Conservation (phyloP, 2,113 vertebrate species). For the Actenoides hombroni region DNA sequence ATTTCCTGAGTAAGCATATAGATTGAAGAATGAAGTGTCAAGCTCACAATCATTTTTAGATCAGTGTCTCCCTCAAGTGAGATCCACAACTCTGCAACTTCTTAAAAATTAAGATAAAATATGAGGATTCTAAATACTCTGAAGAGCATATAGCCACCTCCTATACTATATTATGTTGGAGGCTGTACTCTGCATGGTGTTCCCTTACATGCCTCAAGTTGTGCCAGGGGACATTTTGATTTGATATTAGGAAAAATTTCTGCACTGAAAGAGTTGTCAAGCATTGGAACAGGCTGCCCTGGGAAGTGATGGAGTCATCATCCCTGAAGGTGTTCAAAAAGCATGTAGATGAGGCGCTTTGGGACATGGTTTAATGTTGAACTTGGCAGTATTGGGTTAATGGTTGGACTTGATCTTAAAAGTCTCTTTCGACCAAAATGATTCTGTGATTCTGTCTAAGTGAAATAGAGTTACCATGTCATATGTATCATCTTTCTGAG, state of each 20-base stretch:
- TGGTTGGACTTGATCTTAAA: background rate
- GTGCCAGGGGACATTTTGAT: background rate
- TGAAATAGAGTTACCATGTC: background rate
- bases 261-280: background rate
- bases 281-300: background rate
- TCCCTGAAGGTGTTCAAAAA: background rate
- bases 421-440: background rate
- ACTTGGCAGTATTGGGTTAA: background rate
- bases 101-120: background rate
- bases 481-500: background rate
- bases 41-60: background rate
- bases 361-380: background rate
- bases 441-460: background rate
- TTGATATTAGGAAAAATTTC: background rate
- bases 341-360: background rate
- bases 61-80: background rate
- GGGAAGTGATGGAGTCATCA: background rate
- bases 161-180: rapidly evolving
- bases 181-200: background rate
- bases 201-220: background rate
- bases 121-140: background rate
- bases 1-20: background rate
- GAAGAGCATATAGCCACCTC: background rate
- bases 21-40: background rate
- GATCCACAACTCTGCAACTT: background rate